A percentile compares a stretch with the other conserved stretches of the same genome.
Conservation (phyloP, 2,888 invertebrate species). For the Nomada ruficornis region DNA sequence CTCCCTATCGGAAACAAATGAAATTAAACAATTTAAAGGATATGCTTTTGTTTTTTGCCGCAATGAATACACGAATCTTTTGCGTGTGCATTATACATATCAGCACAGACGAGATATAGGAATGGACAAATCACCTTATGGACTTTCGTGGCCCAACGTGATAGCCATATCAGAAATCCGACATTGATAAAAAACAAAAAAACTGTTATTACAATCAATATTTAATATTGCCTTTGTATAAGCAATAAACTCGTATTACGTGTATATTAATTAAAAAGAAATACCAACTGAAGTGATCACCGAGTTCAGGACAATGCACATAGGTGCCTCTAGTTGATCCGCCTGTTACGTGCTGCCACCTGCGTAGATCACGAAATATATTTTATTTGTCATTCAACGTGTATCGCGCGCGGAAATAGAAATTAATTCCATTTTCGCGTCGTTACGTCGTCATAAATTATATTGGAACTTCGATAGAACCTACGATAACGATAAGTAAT, state of each 20-base stretch:
- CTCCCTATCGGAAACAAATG: neutral
- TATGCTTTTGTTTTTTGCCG: too few species aligned
- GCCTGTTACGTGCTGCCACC: constrained; percentile 44
- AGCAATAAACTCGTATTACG: neutral
- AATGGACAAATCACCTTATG: too few species aligned
- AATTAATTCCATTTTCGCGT: neutral
- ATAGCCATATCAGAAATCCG: too few species aligned
- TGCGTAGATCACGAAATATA: neutral
- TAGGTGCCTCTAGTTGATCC: constrained; percentile 28
- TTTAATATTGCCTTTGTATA: too few species aligned
- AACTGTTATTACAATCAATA: too few species aligned
- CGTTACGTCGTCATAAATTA: constrained; percentile 3
- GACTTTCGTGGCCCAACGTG: too few species aligned
- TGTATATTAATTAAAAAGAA: neutral
- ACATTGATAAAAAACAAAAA: too few species aligned
- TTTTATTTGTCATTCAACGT: neutral
- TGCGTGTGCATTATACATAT: too few species aligned
- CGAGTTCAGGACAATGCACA: neutral
- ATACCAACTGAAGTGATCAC: neutral
- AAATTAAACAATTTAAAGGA: too few species aligned
- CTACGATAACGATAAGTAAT: neutral
- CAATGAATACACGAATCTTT: too few species aligned
- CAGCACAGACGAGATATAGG: too few species aligned
- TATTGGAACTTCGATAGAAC: neutral
- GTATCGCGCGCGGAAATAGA: neutral